Percentiles rank a stretch among this genome's conserved stretches.
These are phyloP conservation scores for Ambastaia sidthimunki DNA, from an alignment of 2,797 vertebrate species.

Conservation along the genomic window DNA sequence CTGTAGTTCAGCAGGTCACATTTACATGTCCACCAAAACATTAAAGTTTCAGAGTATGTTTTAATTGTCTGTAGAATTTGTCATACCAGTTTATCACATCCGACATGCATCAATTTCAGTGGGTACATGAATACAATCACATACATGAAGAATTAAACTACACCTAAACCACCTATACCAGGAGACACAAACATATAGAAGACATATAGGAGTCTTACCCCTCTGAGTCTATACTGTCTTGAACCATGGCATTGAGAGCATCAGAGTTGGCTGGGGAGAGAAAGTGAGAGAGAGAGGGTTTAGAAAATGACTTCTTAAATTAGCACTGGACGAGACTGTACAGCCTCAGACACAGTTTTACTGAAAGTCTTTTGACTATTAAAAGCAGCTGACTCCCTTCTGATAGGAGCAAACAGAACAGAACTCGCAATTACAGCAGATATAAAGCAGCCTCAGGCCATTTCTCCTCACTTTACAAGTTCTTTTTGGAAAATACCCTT, in stretches of 20 bases:
- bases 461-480: not conserved
- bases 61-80: too few species aligned
- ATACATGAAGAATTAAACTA: not conserved
- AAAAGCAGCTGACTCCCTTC: slow-evolving; percentile 51
- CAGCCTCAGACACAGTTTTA: slow-evolving; percentile 40
- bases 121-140: not conserved
- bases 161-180: not conserved
- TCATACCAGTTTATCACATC: not conserved
- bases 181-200: not conserved
- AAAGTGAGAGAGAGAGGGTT: not conserved
- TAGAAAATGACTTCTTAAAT: not conserved
- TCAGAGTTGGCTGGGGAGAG: slow-evolving; percentile 87
- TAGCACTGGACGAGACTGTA: slow-evolving; percentile 1
- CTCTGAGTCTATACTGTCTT: slow-evolving; percentile 87
- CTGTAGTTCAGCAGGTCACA: too few species aligned
- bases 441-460: slow-evolving; percentile 7
- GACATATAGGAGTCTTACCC: slow-evolving; percentile 78
- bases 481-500: not conserved
- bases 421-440: slow-evolving; percentile 25
- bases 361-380: not conserved
- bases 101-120: too few species aligned
- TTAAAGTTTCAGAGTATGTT: too few species aligned
- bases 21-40: too few species aligned
- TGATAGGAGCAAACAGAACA: slow-evolving; percentile 57
- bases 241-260: slow-evolving; percentile 93